Evolutionary conservation across 2,797 vertebrate genomes (phyloP).

Genomic region (Xenops minutus): DNA sequence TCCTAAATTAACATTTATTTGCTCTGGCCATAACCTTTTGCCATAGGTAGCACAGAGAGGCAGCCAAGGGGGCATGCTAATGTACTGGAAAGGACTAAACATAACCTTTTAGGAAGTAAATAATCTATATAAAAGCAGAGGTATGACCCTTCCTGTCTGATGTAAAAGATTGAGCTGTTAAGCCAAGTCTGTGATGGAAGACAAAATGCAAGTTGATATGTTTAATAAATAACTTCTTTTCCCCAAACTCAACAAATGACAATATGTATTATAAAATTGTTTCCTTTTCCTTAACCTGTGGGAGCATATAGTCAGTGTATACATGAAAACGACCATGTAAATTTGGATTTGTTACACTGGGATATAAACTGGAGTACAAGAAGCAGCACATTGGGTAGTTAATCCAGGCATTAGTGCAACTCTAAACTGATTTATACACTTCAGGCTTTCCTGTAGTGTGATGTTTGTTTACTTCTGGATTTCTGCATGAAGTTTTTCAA

Average conservation of each 20-base stretch:
- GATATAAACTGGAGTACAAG: neutral
- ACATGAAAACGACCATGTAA: neutral
- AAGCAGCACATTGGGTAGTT: neutral
- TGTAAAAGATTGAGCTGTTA: neutral
- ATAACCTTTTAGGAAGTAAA: neutral
- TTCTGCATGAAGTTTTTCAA: neutral
- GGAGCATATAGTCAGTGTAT: neutral
- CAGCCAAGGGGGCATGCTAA: neutral
- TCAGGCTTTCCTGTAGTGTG: neutral
- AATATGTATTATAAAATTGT: fast-evolving
- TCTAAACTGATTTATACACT: neutral
- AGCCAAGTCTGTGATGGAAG: neutral
- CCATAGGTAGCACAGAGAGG: neutral
- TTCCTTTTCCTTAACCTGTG: neutral
- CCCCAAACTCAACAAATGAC: neutral
- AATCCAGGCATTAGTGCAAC: neutral
- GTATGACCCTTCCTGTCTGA: neutral
- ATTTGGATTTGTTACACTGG: neutral
- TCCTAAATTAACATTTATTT: neutral
- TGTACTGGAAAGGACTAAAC: neutral
- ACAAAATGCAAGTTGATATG: neutral
- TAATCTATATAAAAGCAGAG: neutral
- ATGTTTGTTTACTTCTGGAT: neutral
- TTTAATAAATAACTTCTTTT: neutral
- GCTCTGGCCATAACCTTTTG: neutral